phyloP scores from a whole-genome alignment of 1,140 invertebrate genomes.

The Drosophila obscura region DNA sequence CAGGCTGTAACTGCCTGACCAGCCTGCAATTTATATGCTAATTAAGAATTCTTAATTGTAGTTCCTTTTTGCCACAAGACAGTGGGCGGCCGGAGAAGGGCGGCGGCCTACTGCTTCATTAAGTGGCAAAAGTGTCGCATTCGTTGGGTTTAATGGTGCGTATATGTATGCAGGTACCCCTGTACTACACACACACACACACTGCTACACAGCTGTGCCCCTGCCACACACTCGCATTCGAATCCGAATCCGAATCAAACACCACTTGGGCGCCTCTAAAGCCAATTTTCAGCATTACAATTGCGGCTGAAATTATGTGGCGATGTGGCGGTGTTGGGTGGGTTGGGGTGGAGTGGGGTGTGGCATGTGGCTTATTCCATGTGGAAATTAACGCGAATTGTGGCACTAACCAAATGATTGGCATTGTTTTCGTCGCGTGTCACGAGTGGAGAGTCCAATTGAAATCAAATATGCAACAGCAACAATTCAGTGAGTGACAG shows the following conservation, averaged over 20 bases:
- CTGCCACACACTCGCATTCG: neutral
- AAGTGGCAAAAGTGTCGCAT: conserved; percentile 27
- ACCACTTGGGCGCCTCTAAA: conserved; percentile 32
- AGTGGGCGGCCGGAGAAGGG: neutral
- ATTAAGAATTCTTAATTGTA: conserved; percentile 70
- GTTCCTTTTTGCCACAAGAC: conserved; percentile 28
- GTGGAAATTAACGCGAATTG: conserved; percentile 77
- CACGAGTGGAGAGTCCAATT: conserved; percentile 43
- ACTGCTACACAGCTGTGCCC: neutral
- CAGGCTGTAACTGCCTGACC: conserved; percentile 9
- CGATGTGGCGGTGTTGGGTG: neutral
- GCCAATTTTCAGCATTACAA: conserved; percentile 55
- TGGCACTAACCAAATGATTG: conserved; percentile 58
- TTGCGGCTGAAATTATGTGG: conserved; percentile 54
- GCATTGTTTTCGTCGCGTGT: conserved; percentile 71
- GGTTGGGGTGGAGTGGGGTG: no score
- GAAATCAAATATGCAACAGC: conserved; percentile 65
- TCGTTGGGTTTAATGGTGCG: conserved; percentile 30
- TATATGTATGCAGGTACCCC: conserved; percentile 20
- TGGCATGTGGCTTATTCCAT: conserved; percentile 52
- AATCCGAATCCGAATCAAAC: conserved; percentile 3
- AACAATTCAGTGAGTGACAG: conserved; percentile 45
- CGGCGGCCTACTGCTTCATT: conserved; percentile 11
- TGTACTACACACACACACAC: conserved; percentile 3
- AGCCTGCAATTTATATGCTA: conserved; percentile 71